Evolutionary conservation across 1,140 invertebrate genomes (phyloP), one percentile per base, ranked within the genome.

Genomic region (Drosophila asahinai): DNA sequence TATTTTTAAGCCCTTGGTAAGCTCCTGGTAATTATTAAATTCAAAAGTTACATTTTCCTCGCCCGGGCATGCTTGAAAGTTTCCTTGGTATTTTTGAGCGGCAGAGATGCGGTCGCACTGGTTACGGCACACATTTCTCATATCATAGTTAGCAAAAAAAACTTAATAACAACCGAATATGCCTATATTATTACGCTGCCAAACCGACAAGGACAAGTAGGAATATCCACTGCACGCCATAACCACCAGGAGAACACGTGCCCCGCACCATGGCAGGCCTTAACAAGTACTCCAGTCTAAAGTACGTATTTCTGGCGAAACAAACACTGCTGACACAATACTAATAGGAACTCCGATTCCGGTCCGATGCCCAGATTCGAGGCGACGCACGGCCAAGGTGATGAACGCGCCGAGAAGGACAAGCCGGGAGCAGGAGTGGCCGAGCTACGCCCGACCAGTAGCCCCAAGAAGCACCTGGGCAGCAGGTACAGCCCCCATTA

Each of bases 211-310:
- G 22, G 36, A 30, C 43, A 45, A 36, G 19, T 42, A 66, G 42
- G n/a, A 45, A 25, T 25, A 36, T 17, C 30, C 5, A 22, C 25
- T 33, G 5, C 38, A 27, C 27, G 19, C 17, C 19, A 17, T 33
- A 36, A 9, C 14, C 25, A n/a, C 36, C 5, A 36, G 30, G 60
- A 30, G 51, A 5, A 60, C 45, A 59, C 49, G 63, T 47, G 48
- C 17, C 27, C 51, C n/a, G 33, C 14, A 76, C 66, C 77, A 91
- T 91, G 89, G 86, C 84, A 70, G 89, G 89, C 63, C 80, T 92
- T 55, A 80, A 91, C 55, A 91, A 90, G 77, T 92, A 92, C 68
- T 80, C 89, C 49, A 90, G 78, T 57, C 72, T 90, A 70, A 90
- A 90, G 90, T 92, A 79, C 76, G 87, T 87, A 68, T 7, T 33